Evolutionary conservation across 2,113 vertebrate species (phyloP).

Genomic region (Aviceda subcristata): DNA sequence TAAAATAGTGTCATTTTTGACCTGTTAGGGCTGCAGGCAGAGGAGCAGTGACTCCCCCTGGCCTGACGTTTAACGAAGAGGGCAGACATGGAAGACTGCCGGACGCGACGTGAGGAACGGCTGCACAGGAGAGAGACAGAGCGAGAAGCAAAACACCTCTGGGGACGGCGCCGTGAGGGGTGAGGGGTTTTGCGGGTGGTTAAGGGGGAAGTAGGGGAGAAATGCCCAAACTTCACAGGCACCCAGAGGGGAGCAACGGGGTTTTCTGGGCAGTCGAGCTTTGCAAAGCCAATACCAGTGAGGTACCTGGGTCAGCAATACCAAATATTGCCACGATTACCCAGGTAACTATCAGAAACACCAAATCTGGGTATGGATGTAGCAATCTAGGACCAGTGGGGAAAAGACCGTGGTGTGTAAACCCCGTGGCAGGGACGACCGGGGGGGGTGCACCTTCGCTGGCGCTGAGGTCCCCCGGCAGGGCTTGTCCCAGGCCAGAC

Average conservation of each 20-base stretch:
- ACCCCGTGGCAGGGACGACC: accelerated
- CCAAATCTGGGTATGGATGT: background rate
- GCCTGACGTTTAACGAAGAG: background rate
- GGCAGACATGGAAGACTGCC: background rate
- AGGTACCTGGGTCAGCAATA: background rate
- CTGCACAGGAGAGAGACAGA: background rate
- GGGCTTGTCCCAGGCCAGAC: accelerated
- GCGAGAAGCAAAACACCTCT: accelerated
- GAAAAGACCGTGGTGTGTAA: background rate
- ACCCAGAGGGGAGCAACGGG: background rate
- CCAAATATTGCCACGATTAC: too few species aligned
- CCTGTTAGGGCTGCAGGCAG: background rate
- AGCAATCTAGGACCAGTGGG: background rate
- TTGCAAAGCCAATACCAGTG: background rate
- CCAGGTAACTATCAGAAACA: background rate
- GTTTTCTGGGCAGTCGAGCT: background rate
- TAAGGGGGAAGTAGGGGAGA: background rate
- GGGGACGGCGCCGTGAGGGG: accelerated
- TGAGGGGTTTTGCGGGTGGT: background rate
- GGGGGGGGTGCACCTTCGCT: accelerated
- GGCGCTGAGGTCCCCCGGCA: background rate
- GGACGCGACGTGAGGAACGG: accelerated
- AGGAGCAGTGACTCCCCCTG: background rate
- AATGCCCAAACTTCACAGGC: background rate
- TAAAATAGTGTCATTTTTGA: background rate